These are phyloP conservation scores for Bombus superbus DNA, from an alignment of 1,140 invertebrate species.

Conservation along the genomic window DNA sequence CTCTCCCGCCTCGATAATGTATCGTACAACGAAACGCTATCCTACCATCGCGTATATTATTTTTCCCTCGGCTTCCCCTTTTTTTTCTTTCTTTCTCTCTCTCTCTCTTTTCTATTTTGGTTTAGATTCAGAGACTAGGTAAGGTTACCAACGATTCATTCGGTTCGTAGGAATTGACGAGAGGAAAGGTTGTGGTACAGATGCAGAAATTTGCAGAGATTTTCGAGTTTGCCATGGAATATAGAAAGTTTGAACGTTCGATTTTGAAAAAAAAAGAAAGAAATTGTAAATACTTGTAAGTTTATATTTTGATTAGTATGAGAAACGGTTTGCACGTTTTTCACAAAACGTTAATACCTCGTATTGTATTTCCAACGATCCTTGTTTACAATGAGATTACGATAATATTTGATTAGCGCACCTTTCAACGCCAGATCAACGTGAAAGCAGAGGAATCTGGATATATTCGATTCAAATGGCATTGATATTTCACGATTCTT, in stretches of 20 bases:
- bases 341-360: not conserved
- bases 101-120: not conserved
- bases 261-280: too few species aligned
- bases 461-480: not conserved
- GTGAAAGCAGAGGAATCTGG: not conserved
- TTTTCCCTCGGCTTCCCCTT: not conserved
- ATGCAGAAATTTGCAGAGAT: too few species aligned
- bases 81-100: not conserved
- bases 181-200: not conserved
- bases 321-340: too few species aligned
- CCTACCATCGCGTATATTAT: not conserved
- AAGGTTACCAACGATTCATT: not conserved
- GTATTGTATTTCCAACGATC: not conserved
- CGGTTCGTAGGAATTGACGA: not conserved
- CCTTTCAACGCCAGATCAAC: too few species aligned
- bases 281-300: too few species aligned
- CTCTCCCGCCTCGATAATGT: conserved; percentile 31
- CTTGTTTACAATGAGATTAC: not conserved
- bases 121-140: rapidly evolving
- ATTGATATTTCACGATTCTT: not conserved
- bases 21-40: conserved; percentile 30
- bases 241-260: too few species aligned
- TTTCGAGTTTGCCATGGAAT: too few species aligned
- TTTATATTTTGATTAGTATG: too few species aligned
- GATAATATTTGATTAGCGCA: not conserved